Base-by-base conservation (phyloP, 2,888 invertebrate species). In the Crossocerus cetratus region DNA sequence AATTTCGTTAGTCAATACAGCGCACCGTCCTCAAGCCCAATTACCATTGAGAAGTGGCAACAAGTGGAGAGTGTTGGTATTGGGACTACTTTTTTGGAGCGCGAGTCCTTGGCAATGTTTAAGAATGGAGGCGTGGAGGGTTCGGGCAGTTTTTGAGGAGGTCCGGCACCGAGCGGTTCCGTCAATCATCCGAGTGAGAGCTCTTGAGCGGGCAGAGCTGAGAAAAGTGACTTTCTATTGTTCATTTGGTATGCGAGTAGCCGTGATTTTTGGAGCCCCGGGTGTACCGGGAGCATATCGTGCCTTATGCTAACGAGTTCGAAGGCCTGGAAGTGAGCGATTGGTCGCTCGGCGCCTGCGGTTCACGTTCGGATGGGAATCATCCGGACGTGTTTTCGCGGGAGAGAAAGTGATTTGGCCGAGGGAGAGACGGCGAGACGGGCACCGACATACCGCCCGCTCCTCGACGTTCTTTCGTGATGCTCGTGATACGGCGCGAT, bases 401-500 rank as follows among this genome's bases (percentile, higher is more conserved):
- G 32, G 74, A 68, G 86, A 86, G 86, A 87, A 87, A 87, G 87
- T 87, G 86, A 86, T 80, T 32, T 79, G 83, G 84, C 71, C 75
- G 74, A 32, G 32, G 32, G 62, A 72, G 64, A 72, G 69, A 44
- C 54, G 49, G 22, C 42, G 13, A 53, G 66, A 76, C 74, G 62
- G 73, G 74, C n/a, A n/a, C 32, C 32, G 32, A 11, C 32, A 32
- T 32, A 32, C 32, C 32, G 32, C 32, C 71, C 71, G 65, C 60
- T 72, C 66, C 53, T 55, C 54, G 72, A 68, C 69, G 75, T 69
- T 78, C 76, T 69, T 72, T 76, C 87, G 85, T 84, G 86, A 86
- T 83, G 80, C 81, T 86, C 86, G 86, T 86, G 87, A 87, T 86
- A 81, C 80, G 77, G 68, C 79, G 83, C 83, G 84, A 84, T 78